These are phyloP conservation scores for Podarcis lilfordi DNA, from an alignment of 2,797 vertebrate genomes.

Conservation along the genomic window DNA sequence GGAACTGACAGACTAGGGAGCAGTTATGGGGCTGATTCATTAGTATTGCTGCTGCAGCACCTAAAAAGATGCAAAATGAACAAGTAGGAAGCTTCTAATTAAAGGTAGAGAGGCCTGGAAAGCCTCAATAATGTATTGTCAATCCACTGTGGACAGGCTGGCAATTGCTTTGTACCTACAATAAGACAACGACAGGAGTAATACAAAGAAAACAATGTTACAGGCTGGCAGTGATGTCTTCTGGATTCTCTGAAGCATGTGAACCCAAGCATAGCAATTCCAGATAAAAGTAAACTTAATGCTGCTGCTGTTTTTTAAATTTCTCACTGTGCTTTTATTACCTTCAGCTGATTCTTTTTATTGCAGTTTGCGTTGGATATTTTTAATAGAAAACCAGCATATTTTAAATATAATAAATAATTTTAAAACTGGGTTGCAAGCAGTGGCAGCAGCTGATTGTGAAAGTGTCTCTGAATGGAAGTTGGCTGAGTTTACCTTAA, in stretches of 20 bases:
- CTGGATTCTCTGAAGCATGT: neutral
- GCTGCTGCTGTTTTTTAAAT: neutral
- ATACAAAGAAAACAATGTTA: neutral
- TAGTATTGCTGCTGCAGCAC: neutral
- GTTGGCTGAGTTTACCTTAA: neutral
- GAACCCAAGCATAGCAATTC: no score
- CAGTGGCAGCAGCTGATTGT: neutral
- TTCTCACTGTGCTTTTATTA: neutral
- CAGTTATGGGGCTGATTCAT: neutral
- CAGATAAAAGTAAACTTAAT: neutral
- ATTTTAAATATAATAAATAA: neutral
- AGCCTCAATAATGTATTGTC: neutral
- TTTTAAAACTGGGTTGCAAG: neutral
- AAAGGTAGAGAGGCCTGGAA: neutral
- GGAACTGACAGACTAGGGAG: no score
- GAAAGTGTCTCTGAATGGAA: neutral
- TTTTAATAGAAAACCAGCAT: neutral
- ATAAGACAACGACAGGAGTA: neutral
- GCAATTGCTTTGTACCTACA: neutral
- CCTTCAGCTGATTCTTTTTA: neutral
- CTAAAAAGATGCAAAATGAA: neutral
- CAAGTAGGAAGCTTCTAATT: neutral
- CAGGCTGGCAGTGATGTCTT: neutral
- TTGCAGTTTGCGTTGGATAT: neutral
- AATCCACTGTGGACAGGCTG: neutral